Evolutionary conservation across 2,797 vertebrate genomes (phyloP), one percentile per base, ranked within the genome.

Genomic region (Syndactyla subalaris): DNA sequence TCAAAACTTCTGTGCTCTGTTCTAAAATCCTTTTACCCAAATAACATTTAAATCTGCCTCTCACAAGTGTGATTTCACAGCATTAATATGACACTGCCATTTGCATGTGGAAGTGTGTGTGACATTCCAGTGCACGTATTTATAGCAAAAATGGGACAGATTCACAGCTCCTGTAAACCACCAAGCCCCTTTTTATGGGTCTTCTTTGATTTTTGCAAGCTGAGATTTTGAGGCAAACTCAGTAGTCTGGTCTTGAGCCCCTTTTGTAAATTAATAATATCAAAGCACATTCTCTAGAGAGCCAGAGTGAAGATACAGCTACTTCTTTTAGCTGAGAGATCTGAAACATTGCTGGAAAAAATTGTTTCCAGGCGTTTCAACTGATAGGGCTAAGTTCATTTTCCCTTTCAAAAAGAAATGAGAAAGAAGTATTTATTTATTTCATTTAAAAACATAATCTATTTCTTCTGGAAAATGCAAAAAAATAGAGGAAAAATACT

Each of bases 11-110:
- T 1, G 9, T 4, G 5, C 36, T 75, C 19, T 29, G 22, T 14
- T 76, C 49, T 57, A 45, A 93, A 90, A 91, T 94, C 79, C 79
- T 92, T 91, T 76, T 65, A 73, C 62, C 45, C 89, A 43, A 81
- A 41, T 57, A 74, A 29, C 55, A 27, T 71, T 86, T 70, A 61
- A 88, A 91, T 48, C 89, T 71, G 76, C 1, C 3, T 76, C 89
- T 94, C 94, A 21, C 32, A 41, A 91, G 55, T 45, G 87, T 46
- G 89, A 91, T 91, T 94, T 93, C 91, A 36, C 85, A 78, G 96
- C 73, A 22, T 71, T 75, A 78, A 72, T 68, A 21, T 3, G 89
- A 81, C 30, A n/a, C 49, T 78, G 62, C 83, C 74, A 58, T 81
- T 80, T 85, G 81, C 63, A 27, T 10, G 89, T 30, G 89, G 57